These are phyloP conservation scores for Apodemus speciosus DNA, from an alignment of 2,113 vertebrate species.

Conservation along the genomic window DNA sequence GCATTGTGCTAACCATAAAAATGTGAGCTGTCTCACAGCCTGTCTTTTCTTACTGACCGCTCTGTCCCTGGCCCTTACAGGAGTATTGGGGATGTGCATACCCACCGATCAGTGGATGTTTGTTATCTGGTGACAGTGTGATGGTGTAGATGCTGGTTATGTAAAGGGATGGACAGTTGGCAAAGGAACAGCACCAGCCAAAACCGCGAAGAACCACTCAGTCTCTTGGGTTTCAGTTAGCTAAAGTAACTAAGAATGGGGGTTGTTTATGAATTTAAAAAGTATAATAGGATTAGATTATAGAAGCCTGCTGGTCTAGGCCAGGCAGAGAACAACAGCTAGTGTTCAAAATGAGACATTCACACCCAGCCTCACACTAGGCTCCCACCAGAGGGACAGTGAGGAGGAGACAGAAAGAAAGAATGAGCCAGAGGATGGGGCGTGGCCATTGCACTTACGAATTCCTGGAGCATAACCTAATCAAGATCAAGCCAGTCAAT, in stretches of 20 bases:
- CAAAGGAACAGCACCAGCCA: background rate
- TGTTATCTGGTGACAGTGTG: background rate
- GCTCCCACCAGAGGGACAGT: background rate
- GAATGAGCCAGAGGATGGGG: background rate
- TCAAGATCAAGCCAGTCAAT: background rate
- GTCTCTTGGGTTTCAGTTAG: background rate
- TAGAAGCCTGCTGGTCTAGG: background rate
- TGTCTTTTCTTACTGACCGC: background rate
- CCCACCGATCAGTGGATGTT: background rate
- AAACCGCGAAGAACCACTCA: background rate
- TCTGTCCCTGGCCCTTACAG: too few species aligned
- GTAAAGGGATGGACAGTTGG: background rate
- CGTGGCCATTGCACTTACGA: background rate
- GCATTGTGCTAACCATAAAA: background rate
- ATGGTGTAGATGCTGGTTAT: background rate
- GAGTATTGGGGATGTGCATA: background rate
- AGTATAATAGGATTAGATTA: background rate
- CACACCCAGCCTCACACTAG: background rate
- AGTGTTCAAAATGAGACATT: background rate
- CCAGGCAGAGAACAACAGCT: background rate
- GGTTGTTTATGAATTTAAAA: background rate
- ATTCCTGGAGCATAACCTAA: background rate
- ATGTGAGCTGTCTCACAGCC: background rate
- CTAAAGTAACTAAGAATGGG: background rate
- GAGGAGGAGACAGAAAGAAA: background rate